Conservation (phyloP, 2,113 vertebrate genomes). For the Nycticorax nycticorax region DNA sequence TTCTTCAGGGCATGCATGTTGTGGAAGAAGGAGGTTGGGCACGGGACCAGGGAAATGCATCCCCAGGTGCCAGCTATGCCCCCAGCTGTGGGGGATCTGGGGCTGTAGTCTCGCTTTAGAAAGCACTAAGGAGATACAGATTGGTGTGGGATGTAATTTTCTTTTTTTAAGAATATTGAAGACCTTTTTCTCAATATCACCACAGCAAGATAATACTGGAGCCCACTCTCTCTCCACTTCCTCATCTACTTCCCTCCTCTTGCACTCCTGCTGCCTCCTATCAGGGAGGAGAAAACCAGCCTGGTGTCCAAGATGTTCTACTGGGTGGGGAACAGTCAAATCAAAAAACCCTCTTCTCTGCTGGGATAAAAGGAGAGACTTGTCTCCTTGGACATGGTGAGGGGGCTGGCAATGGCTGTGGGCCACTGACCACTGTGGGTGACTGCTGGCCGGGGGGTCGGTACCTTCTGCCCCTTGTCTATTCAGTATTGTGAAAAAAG, state of each 20-base stretch:
- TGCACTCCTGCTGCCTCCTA: not conserved
- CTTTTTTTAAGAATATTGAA: not conserved
- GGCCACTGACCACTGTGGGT: not conserved
- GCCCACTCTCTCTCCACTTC: not conserved
- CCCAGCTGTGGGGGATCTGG: rapidly evolving
- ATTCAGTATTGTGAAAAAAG: not conserved
- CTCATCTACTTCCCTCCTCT: not conserved
- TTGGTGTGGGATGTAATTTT: not conserved
- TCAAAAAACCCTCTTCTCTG: not conserved
- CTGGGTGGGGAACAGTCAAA: not conserved
- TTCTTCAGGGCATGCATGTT: rapidly evolving
- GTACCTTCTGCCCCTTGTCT: not conserved
- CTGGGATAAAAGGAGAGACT: not conserved
- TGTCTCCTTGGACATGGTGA: not conserved
- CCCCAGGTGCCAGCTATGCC: not conserved
- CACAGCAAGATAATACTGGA: not conserved
- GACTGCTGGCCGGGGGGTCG: not conserved
- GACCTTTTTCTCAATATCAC: not conserved
- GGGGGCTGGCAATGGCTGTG: not conserved
- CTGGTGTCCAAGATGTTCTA: not conserved
- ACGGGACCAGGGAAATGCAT: not conserved
- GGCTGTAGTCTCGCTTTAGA: not conserved
- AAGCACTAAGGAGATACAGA: not conserved
- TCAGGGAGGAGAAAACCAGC: not conserved
- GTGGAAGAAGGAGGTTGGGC: not conserved